Evolutionary conservation across 1,140 invertebrate species (phyloP).

Genomic region (Conus ventricosus): DNA sequence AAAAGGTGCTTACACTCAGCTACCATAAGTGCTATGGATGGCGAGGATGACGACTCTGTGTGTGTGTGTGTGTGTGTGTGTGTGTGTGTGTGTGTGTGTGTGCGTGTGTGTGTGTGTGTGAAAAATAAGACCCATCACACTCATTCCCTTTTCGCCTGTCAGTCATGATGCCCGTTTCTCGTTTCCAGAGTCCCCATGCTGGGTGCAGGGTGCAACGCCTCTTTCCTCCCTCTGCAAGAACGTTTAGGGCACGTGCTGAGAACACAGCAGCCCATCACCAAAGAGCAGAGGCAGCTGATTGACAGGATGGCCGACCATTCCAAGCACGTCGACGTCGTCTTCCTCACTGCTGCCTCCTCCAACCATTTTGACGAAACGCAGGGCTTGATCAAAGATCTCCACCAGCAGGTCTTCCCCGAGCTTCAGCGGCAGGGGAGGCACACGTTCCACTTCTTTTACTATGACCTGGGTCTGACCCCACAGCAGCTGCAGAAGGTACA

Average conservation of each 20-base stretch:
- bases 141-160: not conserved
- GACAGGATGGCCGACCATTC: not conserved
- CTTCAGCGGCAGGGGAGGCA: not conserved
- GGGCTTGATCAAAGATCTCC: constrained; percentile 31
- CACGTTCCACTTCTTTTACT: constrained; percentile 13
- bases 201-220: not conserved
- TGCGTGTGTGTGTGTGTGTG: no score
- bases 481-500: constrained; percentile 5
- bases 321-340: constrained; percentile 14
- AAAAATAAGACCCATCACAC: not conserved
- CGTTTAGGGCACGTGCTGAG: not conserved
- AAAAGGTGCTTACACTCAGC: no score
- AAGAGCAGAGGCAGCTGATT: not conserved
- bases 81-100: not conserved
- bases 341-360: constrained; percentile 29
- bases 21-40: no score
- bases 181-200: not conserved
- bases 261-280: not conserved
- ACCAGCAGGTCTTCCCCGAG: constrained; percentile 28
- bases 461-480: constrained; percentile 5
- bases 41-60: no score
- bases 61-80: not conserved
- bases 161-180: not conserved
- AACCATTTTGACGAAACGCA: constrained; percentile 32
- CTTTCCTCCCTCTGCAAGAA: not conserved